phyloP scores from a whole-genome alignment of 2,888 invertebrate genomes.

The Latrodectus elegans region DNA sequence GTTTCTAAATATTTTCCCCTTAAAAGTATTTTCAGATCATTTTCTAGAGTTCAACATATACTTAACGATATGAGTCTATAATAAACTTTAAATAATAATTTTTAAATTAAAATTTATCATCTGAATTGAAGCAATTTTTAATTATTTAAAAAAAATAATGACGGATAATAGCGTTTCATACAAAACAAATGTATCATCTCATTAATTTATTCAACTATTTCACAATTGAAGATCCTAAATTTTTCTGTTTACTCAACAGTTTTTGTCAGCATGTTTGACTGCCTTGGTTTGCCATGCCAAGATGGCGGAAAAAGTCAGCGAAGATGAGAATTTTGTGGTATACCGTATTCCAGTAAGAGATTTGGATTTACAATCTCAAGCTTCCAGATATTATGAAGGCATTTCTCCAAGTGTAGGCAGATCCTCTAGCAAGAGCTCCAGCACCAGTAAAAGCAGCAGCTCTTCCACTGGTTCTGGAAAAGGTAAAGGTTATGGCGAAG shows the following conservation, averaged over 20 bases:
- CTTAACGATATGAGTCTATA: too few relatives aligned
- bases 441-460: constrained; percentile 51
- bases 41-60: too few relatives aligned
- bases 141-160: too few relatives aligned
- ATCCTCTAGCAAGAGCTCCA: constrained; percentile 45
- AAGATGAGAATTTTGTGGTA: constrained; percentile 62
- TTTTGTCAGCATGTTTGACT: not conserved
- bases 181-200: too few relatives aligned
- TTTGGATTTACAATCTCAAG: constrained; percentile 54
- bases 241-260: not conserved
- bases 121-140: too few relatives aligned
- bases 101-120: too few relatives aligned
- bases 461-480: constrained; percentile 45
- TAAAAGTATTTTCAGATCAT: too few relatives aligned
- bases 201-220: too few relatives aligned
- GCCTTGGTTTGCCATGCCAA: constrained; percentile 15
- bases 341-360: constrained; percentile 54
- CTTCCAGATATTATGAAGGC: constrained; percentile 13
- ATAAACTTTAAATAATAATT: too few relatives aligned
- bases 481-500: constrained; percentile 58
- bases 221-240: too few relatives aligned
- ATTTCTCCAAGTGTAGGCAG: constrained; percentile 12
- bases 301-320: constrained; percentile 65
- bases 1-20: too few relatives aligned
- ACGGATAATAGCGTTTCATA: too few relatives aligned